Base-by-base conservation (phyloP, 2,113 vertebrate species). In the Pantherophis guttatus region DNA sequence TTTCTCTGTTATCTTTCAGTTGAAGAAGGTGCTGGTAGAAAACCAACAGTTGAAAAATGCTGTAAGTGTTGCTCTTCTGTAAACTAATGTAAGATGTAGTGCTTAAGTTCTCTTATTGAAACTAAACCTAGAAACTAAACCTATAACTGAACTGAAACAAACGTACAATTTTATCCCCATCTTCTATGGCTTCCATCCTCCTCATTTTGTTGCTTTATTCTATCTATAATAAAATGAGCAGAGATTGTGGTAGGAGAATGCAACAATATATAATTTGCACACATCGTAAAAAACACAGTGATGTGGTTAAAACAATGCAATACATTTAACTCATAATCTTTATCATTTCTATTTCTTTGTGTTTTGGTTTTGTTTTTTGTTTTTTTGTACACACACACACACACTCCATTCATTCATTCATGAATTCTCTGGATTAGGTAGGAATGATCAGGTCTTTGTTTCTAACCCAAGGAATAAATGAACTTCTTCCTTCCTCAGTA, bases 1-100 rank as follows among this genome's bases (percentile, higher is more conserved):
- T 15, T 58, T 33, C 3, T 53, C 44, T 59, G 39, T 52, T 90
- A 5, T 86, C 54, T 93, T 93, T 59, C 92, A 93, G 92, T 15
- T 93, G 55, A 93, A 93, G 92, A 93, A 93, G 55, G 88, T 90
- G 29, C 70, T 93, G 2, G 70, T 39, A 39, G 92, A 93, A 86
- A 93, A 93, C 88, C 88, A 90, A 33, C 88, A 90, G 75, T 11
- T 93, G 88, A 93, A 93, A 93, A 90, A 24, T 53, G 88, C 92
- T 26, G 92, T 93, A 86, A 93, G 92, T 90, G 23, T 24, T 57
- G 13, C 13, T 15, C 13, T 39, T 39, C 33, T 81, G 75, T 44
- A 81, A 81, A 9, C 85, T 26, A 52, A 39, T 58, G 33, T 13
- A 58, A 58, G 55, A 33, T 5, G 0, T 11, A 39, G 4, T 24